phyloP scores from a whole-genome alignment of 2,888 invertebrate species.

The Phoenoteleia sp. region DNA sequence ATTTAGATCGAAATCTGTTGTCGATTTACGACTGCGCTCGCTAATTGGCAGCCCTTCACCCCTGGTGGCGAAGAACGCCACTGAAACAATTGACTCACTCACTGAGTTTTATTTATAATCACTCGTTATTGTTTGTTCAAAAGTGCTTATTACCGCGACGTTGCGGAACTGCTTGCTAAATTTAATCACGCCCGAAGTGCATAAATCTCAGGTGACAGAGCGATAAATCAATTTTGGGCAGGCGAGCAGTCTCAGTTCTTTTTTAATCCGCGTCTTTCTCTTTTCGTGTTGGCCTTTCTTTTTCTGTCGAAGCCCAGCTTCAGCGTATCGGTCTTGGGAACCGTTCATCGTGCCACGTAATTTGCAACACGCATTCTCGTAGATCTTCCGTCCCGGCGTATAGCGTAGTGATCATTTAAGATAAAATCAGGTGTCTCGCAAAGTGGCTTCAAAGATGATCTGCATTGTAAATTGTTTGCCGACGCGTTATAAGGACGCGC shows the following conservation, averaged over 20 bases:
- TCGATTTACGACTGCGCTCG: slow-evolving; percentile 62
- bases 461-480: slow-evolving; percentile 71
- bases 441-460: slow-evolving; percentile 68
- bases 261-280: background rate
- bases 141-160: slow-evolving; percentile 45
- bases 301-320: background rate
- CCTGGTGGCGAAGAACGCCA: slow-evolving; percentile 34
- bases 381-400: slow-evolving; percentile 51
- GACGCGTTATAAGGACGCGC: slow-evolving; percentile 61
- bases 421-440: slow-evolving; percentile 71
- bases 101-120: slow-evolving; percentile 43
- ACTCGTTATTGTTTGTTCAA: slow-evolving; percentile 54
- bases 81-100: slow-evolving; percentile 54
- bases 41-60: slow-evolving; percentile 63
- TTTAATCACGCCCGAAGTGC: slow-evolving; percentile 75
- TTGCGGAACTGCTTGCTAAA: slow-evolving; percentile 31
- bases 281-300: background rate
- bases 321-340: slow-evolving; percentile 38
- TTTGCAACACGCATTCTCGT: slow-evolving; percentile 66
- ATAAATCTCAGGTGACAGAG: slow-evolving; percentile 76
- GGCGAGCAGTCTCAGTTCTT: slow-evolving; percentile 61
- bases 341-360: slow-evolving; percentile 58
- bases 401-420: slow-evolving; percentile 64
- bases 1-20: slow-evolving; percentile 67
- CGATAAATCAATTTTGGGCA: slow-evolving; percentile 79